A percentile compares a stretch with the other conserved stretches of the same genome.
These are phyloP conservation scores for Callionymus lyra DNA, from an alignment of 2,113 vertebrate genomes.

Conservation along the genomic window DNA sequence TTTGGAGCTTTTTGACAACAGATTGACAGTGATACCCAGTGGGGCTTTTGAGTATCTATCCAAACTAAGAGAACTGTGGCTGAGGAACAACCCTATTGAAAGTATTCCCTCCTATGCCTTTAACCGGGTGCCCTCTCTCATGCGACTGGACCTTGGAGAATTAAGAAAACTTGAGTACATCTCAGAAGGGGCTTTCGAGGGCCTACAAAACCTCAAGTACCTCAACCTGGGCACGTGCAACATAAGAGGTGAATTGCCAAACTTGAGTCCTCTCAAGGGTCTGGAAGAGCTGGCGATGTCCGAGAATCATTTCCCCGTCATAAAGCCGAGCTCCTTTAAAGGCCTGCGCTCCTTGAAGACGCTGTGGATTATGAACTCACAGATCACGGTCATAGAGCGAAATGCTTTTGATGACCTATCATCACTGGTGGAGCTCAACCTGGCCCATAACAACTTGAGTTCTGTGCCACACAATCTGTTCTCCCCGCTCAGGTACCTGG, in stretches of 20 bases:
- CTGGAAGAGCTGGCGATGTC: slow-evolving; percentile 97
- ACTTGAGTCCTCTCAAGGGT: slow-evolving; percentile 82
- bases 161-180: slow-evolving; percentile 94
- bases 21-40: slow-evolving; percentile 92
- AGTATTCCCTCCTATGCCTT: slow-evolving; percentile 97
- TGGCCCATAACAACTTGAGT: slow-evolving; percentile 96
- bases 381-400: slow-evolving; percentile 84
- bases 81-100: slow-evolving; percentile 97
- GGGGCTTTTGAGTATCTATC: slow-evolving; percentile 97
- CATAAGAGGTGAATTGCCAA: slow-evolving; percentile 89
- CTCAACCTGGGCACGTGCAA: slow-evolving; percentile 97
- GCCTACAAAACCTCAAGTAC: slow-evolving; percentile 95
- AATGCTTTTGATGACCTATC: slow-evolving; percentile 92
- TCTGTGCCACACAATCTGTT: slow-evolving; percentile 94
- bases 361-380: slow-evolving; percentile 98
- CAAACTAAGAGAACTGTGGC: slow-evolving; percentile 92
- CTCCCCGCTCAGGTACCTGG: slow-evolving; percentile 82
- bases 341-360: slow-evolving; percentile 88
- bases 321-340: slow-evolving; percentile 86
- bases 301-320: slow-evolving; percentile 85
- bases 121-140: slow-evolving; percentile 94
- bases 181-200: slow-evolving; percentile 96
- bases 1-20: slow-evolving; percentile 95
- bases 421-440: slow-evolving; percentile 89
- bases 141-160: slow-evolving; percentile 93